These are phyloP conservation scores for Cyanoderma ruficeps DNA, from an alignment of 2,113 vertebrate species.

Conservation along the genomic window DNA sequence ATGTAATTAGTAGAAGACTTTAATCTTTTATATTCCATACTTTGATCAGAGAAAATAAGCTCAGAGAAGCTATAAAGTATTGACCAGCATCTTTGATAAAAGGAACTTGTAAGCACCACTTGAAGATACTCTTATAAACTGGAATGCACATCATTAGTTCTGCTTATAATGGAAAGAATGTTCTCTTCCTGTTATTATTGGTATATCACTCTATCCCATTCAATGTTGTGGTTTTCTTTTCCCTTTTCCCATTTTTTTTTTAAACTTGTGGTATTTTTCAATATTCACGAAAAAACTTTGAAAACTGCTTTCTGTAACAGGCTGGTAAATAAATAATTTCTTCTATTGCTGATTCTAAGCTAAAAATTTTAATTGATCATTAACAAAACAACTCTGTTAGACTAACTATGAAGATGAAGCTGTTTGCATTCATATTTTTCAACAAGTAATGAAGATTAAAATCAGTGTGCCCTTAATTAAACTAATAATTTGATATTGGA, in stretches of 20 bases:
- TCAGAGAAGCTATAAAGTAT: constrained; percentile 75
- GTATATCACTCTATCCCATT: not conserved
- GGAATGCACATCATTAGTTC: constrained; percentile 56
- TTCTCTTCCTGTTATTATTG: not conserved
- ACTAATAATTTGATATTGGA: not conserved
- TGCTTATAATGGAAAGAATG: constrained; percentile 25
- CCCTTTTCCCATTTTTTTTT: not conserved
- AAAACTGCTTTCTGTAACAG: not conserved
- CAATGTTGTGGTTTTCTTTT: not conserved
- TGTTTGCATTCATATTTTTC: not conserved
- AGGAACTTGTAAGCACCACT: constrained; percentile 64
- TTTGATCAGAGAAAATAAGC: constrained; percentile 81
- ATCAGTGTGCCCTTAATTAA: not conserved
- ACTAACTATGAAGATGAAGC: not conserved
- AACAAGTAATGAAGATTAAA: not conserved
- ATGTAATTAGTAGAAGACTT: constrained; percentile 83
- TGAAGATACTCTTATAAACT: constrained; percentile 61
- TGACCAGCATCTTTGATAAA: constrained; percentile 78
- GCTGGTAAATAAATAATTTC: not conserved
- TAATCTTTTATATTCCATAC: constrained; percentile 82
- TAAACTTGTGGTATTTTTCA: not conserved
- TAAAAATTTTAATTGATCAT: not conserved
- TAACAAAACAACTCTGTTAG: not conserved
- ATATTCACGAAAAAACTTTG: not conserved
- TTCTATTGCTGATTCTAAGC: not conserved